Evolutionary conservation across 1,140 invertebrate species (phyloP).

Genomic region (Drosophila sproati): DNA sequence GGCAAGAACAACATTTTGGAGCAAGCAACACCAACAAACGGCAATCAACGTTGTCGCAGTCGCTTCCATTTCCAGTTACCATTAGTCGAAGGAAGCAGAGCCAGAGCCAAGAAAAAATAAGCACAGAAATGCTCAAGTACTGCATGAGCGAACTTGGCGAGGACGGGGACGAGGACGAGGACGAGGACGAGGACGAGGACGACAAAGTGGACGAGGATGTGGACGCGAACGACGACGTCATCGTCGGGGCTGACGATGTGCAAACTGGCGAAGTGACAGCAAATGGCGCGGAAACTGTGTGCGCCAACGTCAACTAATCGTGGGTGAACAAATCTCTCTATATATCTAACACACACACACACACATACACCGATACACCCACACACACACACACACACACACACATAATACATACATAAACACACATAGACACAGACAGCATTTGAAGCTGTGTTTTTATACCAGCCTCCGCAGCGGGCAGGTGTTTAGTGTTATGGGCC

Average conservation of each 20-base stretch:
- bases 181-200: constrained; percentile 2
- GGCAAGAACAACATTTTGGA: constrained; percentile 32
- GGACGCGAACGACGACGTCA: constrained; percentile 23
- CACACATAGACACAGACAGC: constrained; percentile 77
- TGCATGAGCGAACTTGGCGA: constrained; percentile 77
- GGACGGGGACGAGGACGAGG: constrained; percentile 29
- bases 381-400: constrained; percentile 16
- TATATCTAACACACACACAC: constrained; percentile 77
- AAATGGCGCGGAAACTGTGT: constrained; percentile 81
- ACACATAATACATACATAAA: constrained; percentile 15
- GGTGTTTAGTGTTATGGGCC: constrained; percentile 41
- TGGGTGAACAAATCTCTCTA: constrained; percentile 76
- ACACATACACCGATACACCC: constrained; percentile 66
- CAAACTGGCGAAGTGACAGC: constrained; percentile 82
- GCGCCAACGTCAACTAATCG: constrained; percentile 79
- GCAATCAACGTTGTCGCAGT: constrained; percentile 60
- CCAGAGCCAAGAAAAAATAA: constrained; percentile 16
- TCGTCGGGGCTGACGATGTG: constrained; percentile 69
- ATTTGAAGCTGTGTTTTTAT: neutral
- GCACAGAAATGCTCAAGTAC: constrained; percentile 51
- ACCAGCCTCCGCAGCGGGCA: neutral
- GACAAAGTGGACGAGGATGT: neutral
- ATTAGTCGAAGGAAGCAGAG: constrained; percentile 61
- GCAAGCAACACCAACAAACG: constrained; percentile 46
- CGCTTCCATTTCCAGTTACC: constrained; percentile 76